phyloP scores from a whole-genome alignment of 2,888 invertebrate genomes.

The Parnassius mnemosyne region DNA sequence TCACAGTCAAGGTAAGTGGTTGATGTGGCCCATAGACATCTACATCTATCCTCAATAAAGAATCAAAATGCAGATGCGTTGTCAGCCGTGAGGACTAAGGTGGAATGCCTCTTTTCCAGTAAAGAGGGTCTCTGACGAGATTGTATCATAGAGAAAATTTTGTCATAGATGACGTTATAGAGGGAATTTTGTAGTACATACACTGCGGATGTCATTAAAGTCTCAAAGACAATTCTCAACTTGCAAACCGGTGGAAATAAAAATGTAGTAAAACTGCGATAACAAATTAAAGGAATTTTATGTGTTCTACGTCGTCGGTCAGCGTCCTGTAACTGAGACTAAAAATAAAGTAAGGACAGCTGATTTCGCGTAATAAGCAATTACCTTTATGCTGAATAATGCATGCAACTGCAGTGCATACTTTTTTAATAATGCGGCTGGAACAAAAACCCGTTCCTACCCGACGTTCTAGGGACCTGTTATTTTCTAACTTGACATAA shows the following conservation, averaged over 20 bases:
- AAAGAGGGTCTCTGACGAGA: too few relatives aligned
- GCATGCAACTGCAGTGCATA: slow-evolving; percentile 3
- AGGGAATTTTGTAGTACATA: too few relatives aligned
- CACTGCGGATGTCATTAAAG: too few relatives aligned
- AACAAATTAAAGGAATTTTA: neutral
- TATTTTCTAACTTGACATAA: slow-evolving; percentile 21
- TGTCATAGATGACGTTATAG: too few relatives aligned
- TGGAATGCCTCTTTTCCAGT: too few relatives aligned
- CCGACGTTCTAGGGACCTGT: slow-evolving; percentile 6
- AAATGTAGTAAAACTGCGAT: neutral
- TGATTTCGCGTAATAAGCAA: slow-evolving; percentile 20
- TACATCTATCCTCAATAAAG: too few relatives aligned
- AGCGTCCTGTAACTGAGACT: slow-evolving; percentile 6
- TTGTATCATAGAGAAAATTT: too few relatives aligned
- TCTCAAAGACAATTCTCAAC: neutral
- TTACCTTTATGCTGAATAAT: slow-evolving; percentile 11
- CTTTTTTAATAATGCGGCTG: slow-evolving; percentile 2
- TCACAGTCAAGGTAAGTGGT: too few relatives aligned
- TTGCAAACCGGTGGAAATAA: neutral
- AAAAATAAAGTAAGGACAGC: slow-evolving; percentile 17
- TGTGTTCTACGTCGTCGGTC: slow-evolving; percentile 1
- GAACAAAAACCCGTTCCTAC: neutral
- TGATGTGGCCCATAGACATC: too few relatives aligned
- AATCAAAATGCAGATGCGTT: too few relatives aligned
- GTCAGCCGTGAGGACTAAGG: too few relatives aligned